Evolutionary conservation across 1,140 invertebrate genomes (phyloP).

Genomic region (Brachionus koreanus): DNA sequence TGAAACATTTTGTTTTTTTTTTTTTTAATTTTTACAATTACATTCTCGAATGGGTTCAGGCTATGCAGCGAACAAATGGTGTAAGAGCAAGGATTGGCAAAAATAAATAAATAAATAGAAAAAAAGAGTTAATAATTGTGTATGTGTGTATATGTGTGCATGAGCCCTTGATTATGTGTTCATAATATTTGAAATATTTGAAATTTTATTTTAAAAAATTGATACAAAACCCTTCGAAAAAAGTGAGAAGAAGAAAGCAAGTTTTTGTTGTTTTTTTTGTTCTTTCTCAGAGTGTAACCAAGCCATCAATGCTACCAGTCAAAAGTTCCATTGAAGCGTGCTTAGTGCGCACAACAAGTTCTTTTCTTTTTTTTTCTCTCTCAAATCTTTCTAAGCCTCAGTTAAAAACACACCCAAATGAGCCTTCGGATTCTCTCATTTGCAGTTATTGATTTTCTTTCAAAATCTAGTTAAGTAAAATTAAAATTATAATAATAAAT

Average conservation of each 20-base stretch:
- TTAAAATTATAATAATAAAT: conserved; percentile 41
- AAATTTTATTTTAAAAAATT: neutral
- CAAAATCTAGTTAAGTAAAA: neutral
- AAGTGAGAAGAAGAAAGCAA: neutral
- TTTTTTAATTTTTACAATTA: neutral
- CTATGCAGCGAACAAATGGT: neutral
- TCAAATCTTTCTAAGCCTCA: too few species aligned
- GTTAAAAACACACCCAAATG: neutral
- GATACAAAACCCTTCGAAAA: neutral
- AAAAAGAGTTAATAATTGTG: neutral
- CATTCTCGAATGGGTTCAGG: neutral
- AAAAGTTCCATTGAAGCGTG: neutral
- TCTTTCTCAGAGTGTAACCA: neutral
- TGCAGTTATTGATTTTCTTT: neutral
- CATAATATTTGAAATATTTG: neutral
- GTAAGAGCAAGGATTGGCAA: neutral
- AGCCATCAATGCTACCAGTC: neutral
- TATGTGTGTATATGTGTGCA: neutral
- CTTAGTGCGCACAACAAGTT: neutral
- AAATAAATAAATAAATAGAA: neutral
- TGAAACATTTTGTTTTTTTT: neutral
- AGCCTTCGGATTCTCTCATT: neutral
- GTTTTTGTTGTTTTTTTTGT: neutral
- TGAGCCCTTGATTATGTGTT: neutral
- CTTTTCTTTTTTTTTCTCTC: neutral